Percentiles rank a stretch among this genome's conserved stretches.
Evolutionary conservation across 2,113 vertebrate species (phyloP).

Genomic region (Ailurus styani): DNA sequence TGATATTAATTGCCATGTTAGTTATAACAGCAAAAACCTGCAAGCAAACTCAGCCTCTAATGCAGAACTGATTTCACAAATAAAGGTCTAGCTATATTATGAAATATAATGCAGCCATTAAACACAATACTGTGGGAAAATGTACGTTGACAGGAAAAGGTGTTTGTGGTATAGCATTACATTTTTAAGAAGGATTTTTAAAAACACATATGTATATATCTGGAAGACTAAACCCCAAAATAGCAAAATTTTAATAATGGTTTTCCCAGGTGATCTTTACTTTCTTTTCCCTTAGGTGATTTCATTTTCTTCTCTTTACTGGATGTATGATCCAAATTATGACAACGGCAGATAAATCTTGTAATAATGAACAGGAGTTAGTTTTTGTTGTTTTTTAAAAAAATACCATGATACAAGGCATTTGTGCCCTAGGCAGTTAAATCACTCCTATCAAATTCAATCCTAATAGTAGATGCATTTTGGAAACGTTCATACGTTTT

Average conservation of each 20-base stretch:
- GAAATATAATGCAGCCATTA: neutral
- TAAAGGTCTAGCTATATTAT: neutral
- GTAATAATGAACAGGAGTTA: neutral
- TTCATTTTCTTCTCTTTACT: slow-evolving; percentile 16
- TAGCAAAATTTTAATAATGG: neutral
- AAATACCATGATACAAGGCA: neutral
- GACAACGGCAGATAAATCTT: neutral
- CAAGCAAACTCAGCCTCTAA: neutral
- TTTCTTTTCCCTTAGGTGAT: neutral
- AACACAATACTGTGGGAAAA: neutral
- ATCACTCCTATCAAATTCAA: neutral
- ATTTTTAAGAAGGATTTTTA: neutral
- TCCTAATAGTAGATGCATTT: neutral
- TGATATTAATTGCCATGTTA: neutral
- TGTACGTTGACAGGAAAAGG: neutral
- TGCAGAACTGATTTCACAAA: slow-evolving; percentile 5
- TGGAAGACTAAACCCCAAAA: neutral
- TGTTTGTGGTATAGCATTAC: neutral
- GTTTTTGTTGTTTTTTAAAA: neutral
- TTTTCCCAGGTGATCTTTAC: neutral
- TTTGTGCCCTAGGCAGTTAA: neutral
- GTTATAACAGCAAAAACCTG: slow-evolving; percentile 11
- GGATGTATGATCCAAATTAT: neutral
- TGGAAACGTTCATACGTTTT: neutral
- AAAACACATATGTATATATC: neutral